Percentiles rank a stretch among this genome's conserved stretches.
These are phyloP conservation scores for Sinhomidia bicolor DNA, from an alignment of 2,888 invertebrate genomes.

Conservation along the genomic window DNA sequence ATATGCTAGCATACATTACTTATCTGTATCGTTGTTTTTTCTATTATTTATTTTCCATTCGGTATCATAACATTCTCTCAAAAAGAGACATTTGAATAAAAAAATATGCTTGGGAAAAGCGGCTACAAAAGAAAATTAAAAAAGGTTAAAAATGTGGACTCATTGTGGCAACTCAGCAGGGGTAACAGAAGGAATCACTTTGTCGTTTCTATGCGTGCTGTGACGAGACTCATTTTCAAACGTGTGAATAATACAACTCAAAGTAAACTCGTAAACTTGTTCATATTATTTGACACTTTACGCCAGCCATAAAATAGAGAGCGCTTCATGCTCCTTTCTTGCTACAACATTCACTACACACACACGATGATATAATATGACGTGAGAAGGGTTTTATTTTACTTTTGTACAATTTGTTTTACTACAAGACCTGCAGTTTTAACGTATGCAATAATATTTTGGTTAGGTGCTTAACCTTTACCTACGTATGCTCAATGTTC, in stretches of 20 bases:
- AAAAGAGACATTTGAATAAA: conserved; percentile 76
- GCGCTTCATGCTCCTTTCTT: conserved; percentile 37
- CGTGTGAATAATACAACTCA: conserved; percentile 50
- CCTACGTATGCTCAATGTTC: background rate
- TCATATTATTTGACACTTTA: conserved; percentile 60
- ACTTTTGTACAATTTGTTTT: too few species aligned
- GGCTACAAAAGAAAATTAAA: conserved; percentile 79
- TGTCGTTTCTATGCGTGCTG: conserved; percentile 49
- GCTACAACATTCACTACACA: background rate
- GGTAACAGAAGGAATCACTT: conserved; percentile 71
- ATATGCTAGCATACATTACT: background rate
- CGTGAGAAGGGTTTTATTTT: too few species aligned
- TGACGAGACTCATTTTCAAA: conserved; percentile 41
- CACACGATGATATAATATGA: background rate
- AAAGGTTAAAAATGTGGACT: conserved; percentile 71
- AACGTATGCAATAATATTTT: background rate
- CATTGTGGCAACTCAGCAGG: conserved; percentile 79
- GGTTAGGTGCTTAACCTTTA: background rate
- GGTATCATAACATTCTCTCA: conserved; percentile 31
- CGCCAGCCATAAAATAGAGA: conserved; percentile 49
- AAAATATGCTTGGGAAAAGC: conserved; percentile 71
- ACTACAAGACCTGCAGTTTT: too few species aligned
- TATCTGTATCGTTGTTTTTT: background rate
- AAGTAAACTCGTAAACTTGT: conserved; percentile 50
- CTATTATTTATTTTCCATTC: conserved; percentile 17